These are phyloP conservation scores for Lytechinus variegatus DNA, from an alignment of 35 echinoderm and acorn worm species.

Conservation along the genomic window DNA sequence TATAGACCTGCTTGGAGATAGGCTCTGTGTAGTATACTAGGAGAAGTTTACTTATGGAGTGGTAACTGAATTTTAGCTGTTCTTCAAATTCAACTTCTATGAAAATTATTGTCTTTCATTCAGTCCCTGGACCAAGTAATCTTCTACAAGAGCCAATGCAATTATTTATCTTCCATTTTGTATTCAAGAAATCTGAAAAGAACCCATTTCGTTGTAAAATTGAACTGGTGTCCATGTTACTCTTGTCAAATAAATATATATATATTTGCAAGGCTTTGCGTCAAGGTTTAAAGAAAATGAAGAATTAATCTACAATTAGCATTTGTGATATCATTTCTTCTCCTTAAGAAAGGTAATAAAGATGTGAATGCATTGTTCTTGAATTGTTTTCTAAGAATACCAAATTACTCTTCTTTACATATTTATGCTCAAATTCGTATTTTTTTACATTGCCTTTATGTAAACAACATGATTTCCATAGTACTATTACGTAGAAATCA, in stretches of 20 bases:
- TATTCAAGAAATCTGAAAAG: neutral
- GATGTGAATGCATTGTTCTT: neutral
- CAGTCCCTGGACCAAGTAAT: too few species aligned
- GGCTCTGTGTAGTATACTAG: neutral
- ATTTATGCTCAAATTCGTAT: neutral
- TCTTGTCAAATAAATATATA: too few species aligned
- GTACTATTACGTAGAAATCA: neutral
- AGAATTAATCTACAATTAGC: too few species aligned
- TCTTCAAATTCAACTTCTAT: neutral
- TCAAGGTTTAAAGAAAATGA: too few species aligned
- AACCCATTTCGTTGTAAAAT: too few species aligned
- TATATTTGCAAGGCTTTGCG: too few species aligned
- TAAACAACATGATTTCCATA: neutral
- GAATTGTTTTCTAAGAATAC: neutral
- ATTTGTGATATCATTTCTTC: too few species aligned
- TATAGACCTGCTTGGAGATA: neutral
- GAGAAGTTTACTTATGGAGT: neutral
- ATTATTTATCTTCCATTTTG: neutral
- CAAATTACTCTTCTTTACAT: neutral
- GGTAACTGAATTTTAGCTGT: neutral
- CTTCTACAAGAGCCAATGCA: neutral
- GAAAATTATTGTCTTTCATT: neutral
- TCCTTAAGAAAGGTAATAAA: neutral
- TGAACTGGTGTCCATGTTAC: too few species aligned
- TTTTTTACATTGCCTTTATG: neutral